phyloP scores from a whole-genome alignment of 2,888 invertebrate species.

The Trissolcus japonicus region DNA sequence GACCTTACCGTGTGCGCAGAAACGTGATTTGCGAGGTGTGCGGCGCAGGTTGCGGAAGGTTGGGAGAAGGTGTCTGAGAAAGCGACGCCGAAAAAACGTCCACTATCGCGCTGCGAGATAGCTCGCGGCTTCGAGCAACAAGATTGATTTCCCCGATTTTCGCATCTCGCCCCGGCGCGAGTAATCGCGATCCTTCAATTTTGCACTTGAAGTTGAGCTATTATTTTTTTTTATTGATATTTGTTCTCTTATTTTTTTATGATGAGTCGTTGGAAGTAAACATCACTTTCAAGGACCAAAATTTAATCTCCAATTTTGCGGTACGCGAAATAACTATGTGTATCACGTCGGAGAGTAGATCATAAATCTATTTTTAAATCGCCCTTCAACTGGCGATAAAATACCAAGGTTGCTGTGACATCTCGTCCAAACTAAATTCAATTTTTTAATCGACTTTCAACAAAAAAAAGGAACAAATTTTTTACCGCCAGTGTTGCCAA shows the following conservation, averaged over 20 bases:
- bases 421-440: slow-evolving; percentile 9
- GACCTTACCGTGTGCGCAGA: slow-evolving; percentile 34
- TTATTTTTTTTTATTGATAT: too few species aligned
- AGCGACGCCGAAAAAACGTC: slow-evolving; percentile 30
- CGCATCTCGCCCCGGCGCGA: slow-evolving; percentile 7
- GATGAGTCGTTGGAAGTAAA: too few species aligned
- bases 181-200: slow-evolving; percentile 1
- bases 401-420: slow-evolving; percentile 7
- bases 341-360: too few species aligned
- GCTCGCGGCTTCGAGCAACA: slow-evolving; percentile 24
- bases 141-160: slow-evolving; percentile 40
- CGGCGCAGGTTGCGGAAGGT: slow-evolving; percentile 56
- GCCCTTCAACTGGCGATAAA: too few species aligned
- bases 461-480: too few species aligned
- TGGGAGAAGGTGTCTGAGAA: slow-evolving; percentile 50
- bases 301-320: too few species aligned
- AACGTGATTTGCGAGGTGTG: slow-evolving; percentile 42
- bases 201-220: not conserved
- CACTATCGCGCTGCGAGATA: slow-evolving; percentile 32
- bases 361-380: too few species aligned
- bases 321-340: too few species aligned
- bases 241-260: too few species aligned
- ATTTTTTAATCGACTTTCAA: too few species aligned
- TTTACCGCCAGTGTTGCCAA: too few species aligned
- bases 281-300: too few species aligned